Conservation (phyloP, 2,888 invertebrate genomes). For the Xylocampa areola region DNA sequence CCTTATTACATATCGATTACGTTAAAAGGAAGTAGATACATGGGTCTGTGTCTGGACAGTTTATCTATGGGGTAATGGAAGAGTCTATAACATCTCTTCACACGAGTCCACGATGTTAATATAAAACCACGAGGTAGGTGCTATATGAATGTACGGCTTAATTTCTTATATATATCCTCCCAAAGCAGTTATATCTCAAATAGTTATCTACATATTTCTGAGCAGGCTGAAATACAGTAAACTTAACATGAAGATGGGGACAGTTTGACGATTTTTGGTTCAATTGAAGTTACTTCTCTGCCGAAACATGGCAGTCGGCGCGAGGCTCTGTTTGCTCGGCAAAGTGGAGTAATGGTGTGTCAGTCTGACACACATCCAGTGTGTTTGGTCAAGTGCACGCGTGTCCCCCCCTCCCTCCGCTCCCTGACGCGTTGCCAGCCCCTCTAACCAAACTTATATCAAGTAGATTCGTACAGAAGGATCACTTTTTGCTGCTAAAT, state of each 20-base stretch:
- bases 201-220: too few relatives aligned
- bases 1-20: neutral
- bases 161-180: too few relatives aligned
- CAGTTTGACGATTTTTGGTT: neutral
- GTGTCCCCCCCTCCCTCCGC: conserved; percentile 14
- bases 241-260: too few relatives aligned
- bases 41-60: too few relatives aligned
- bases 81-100: too few relatives aligned
- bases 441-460: neutral
- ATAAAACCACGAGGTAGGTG: too few relatives aligned
- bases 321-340: conserved; percentile 56
- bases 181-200: too few relatives aligned
- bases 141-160: too few relatives aligned
- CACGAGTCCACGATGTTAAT: too few relatives aligned
- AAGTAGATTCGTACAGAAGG: conserved; percentile 5
- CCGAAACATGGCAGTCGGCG: conserved; percentile 1
- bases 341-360: conserved; percentile 65
- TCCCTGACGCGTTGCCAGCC: conserved; percentile 3
- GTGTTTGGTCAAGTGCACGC: conserved; percentile 71
- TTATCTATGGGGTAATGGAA: too few relatives aligned
- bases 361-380: conserved; percentile 58
- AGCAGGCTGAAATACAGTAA: too few relatives aligned
- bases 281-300: neutral
- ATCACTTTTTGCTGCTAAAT: too few relatives aligned
- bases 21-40: neutral